Percentiles rank a stretch among this genome's conserved stretches.
Conservation (phyloP, 1,140 invertebrate species). For the Trichogramma pretiosum region DNA sequence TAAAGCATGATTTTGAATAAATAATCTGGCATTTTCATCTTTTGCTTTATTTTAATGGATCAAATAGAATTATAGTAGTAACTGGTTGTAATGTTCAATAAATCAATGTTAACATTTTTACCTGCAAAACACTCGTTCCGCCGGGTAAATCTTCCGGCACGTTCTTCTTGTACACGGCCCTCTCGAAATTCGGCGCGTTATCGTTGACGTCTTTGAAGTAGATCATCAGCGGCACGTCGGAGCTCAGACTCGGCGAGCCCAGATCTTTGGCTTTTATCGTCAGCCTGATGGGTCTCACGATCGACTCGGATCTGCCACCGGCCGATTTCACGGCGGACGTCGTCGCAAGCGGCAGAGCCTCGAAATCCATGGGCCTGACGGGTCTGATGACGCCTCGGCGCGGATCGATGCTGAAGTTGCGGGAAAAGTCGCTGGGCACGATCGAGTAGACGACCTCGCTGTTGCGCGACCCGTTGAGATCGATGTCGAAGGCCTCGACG, state of each 20-base stretch:
- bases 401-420: conserved; percentile 76
- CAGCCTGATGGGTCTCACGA: conserved; percentile 61
- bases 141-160: conserved; percentile 74
- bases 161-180: conserved; percentile 61
- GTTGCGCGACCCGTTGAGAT: conserved; percentile 79
- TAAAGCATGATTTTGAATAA: conserved; percentile 3
- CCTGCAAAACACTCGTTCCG: conserved; percentile 70
- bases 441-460: conserved; percentile 77
- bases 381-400: conserved; percentile 64
- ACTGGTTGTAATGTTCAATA: background rate
- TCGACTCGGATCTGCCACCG: conserved; percentile 39
- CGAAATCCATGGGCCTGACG: conserved; percentile 67
- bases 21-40: background rate
- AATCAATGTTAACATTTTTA: conserved; percentile 28
- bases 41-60: background rate
- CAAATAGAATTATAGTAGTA: background rate
- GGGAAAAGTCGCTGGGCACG: conserved; percentile 60
- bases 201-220: conserved; percentile 86
- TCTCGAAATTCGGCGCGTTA: conserved; percentile 71
- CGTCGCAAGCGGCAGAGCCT: conserved; percentile 53
- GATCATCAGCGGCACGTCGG: conserved; percentile 65
- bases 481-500: conserved; percentile 75
- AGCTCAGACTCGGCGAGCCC: conserved; percentile 65
- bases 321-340: conserved; percentile 33
- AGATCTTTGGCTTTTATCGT: conserved; percentile 71